Conservation (phyloP, 2,797 vertebrate species). For the Cygnus olor region DNA sequence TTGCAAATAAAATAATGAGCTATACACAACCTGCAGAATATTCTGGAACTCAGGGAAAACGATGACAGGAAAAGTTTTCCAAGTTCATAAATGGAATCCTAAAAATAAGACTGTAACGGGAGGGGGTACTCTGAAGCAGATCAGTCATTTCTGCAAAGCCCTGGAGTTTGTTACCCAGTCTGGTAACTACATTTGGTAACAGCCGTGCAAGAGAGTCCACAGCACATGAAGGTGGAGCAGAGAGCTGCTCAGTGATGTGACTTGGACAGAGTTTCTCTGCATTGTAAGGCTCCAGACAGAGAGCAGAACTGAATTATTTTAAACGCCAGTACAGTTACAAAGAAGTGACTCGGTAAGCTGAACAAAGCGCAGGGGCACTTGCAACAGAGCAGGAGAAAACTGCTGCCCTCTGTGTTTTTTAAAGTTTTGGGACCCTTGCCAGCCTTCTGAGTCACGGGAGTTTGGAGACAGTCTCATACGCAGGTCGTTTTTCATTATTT, state of each 20-base stretch:
- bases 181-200: background rate
- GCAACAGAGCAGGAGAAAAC: background rate
- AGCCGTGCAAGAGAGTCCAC: accelerated
- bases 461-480: background rate
- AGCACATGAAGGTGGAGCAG: background rate
- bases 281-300: background rate
- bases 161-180: background rate
- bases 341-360: background rate
- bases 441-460: background rate
- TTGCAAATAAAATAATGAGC: background rate
- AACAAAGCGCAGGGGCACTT: background rate
- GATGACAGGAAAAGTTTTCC: background rate
- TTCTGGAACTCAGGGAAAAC: background rate
- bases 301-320: background rate
- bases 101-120: background rate
- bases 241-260: background rate
- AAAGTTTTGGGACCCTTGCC: background rate
- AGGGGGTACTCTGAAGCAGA: background rate
- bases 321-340: background rate
- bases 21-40: background rate
- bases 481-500: background rate
- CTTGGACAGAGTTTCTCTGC: background rate
- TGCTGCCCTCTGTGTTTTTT: background rate
- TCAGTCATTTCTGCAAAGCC: background rate
- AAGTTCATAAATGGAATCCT: background rate